Base-by-base conservation (phyloP, 2,797 vertebrate genomes). In the Sebastiscus albofasciatus region DNA sequence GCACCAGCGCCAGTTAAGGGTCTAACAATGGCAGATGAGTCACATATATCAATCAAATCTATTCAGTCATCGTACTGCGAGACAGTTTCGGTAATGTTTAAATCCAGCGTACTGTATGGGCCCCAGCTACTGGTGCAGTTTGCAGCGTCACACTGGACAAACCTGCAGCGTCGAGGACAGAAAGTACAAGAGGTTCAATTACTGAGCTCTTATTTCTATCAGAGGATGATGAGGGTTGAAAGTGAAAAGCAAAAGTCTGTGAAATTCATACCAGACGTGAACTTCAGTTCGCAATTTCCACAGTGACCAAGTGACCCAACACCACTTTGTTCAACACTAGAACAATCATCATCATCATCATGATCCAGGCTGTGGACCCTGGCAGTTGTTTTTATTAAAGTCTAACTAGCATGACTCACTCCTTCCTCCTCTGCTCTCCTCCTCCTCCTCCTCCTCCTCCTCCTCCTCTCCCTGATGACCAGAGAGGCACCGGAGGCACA, bases 321-420 rank as follows among this genome's bases (percentile, higher is more conserved):
- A 67, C 26, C 81, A 77, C 65, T 76, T 56, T 2, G 36, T 31
- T 85, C 76, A 52, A 46, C 72, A 87, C 64, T 56, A 79, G 55
- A 67, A 67, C 54, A 64, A 46, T 46, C 42, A 66, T 46, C 55
- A 52, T 68, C 72, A 59, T 84, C 79, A 68, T 82, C 74, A 58
- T 71, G 71, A 33, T 74, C 65, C 77, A 54, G 67, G 82, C 79
- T 67, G 27, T 54, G 80, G 81, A 80, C 70, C 65, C 77, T 76
- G 85, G 74, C 85, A 75, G 86, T 89, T 87, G 86, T 89, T 93
- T 93, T 92, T 92, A 90, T 91, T 85, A 77, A 87, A 87, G 85
- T 80, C 86, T 82, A 80, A 86, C 83, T 80, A 78, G 84, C 72
- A 87, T 92, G 93, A 94, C 92, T 94, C 93, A 94, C 85, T 92